A percentile compares a stretch with the other conserved stretches of the same genome.
Evolutionary conservation across 2,888 invertebrate species (phyloP).

Genomic region (Shargacucullia verbasci): DNA sequence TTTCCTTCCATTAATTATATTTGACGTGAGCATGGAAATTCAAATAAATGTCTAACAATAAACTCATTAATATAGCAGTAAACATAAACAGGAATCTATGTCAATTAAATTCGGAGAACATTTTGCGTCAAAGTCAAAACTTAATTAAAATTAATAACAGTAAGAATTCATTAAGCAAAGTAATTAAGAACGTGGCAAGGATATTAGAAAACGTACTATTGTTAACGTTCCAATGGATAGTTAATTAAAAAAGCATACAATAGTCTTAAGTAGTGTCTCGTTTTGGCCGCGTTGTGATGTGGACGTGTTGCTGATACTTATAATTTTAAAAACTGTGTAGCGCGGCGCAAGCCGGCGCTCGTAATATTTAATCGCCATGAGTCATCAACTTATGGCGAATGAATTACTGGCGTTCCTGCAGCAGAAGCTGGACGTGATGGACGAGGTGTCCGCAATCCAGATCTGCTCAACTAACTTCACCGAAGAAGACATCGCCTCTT

Average conservation of each 20-base stretch:
- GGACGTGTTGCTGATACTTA: too few relatives aligned
- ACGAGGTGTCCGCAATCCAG: too few relatives aligned
- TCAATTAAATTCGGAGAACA: conserved; percentile 20
- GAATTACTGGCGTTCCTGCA: too few relatives aligned
- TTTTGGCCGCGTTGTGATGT: too few relatives aligned
- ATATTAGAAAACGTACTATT: conserved; percentile 62
- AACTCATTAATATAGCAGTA: not conserved
- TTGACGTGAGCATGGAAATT: not conserved
- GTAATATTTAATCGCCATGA: too few relatives aligned
- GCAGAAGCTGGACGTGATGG: too few relatives aligned
- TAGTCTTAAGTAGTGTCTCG: too few relatives aligned
- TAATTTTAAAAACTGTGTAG: too few relatives aligned
- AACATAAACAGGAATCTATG: not conserved
- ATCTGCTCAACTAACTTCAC: too few relatives aligned
- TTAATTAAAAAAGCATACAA: conserved; percentile 63
- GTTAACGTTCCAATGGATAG: conserved; percentile 53
- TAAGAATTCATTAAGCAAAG: conserved; percentile 20
- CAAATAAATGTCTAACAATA: not conserved
- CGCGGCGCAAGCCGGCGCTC: too few relatives aligned
- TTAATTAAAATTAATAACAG: conserved; percentile 19
- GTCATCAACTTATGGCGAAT: too few relatives aligned
- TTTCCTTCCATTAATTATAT: not conserved
- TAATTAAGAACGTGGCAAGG: conserved; percentile 49
- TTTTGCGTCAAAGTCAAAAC: conserved; percentile 9
- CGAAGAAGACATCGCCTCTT: too few relatives aligned